Base-by-base conservation (phyloP, 2,113 vertebrate species). In the Morphnarchus princeps region DNA sequence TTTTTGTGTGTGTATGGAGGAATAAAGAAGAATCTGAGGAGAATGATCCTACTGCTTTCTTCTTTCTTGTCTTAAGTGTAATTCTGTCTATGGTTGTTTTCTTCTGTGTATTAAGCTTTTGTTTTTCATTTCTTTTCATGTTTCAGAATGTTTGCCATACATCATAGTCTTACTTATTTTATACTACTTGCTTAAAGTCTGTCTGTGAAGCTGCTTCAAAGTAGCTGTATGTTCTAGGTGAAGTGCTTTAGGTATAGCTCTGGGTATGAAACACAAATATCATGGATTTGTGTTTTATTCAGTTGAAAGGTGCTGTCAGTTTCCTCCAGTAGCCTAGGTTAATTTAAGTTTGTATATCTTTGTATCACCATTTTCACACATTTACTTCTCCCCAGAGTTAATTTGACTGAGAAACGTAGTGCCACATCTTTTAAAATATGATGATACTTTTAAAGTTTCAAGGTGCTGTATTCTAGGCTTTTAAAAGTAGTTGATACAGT, bases 401-500 rank as follows among this genome's bases (percentile, higher is more conserved):
- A 57, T 70, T 69, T 94, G 13, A 11, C 28, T 15, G 1, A 42
- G 85, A 73, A 36, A 24, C 38, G 21, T 58, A 79, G n/a, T 69
- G 31, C 31, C 17, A 3, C 16, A 5, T 67, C 17, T 40, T 65
- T 72, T 72, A 11, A 58, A 90, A 55, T n/a, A 18, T 2, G 2
- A 21, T 3, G 2, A 3, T 29, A 7, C 4, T 0, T 71, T 87
- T 67, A 6, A 69, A 67, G 43, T 82, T 89, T 87, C 36, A 10
- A 57, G 36, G 12, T 45, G 15, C 8, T 67, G 2, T 14, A 4
- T 55, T 72, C 16, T 49, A 54, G 52, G 21, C 69, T 94, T 55
- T 49, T 74, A 13, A 32, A 87, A 73, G 42, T 21, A 29, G 13
- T 52, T 52, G 89, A 90, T 95, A 90, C 76, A 74, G 50, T 95